A percentile compares a stretch with the other conserved stretches of the same genome.
phyloP scores from a whole-genome alignment of 2,888 invertebrate species.

The Isotomurus palustris region DNA sequence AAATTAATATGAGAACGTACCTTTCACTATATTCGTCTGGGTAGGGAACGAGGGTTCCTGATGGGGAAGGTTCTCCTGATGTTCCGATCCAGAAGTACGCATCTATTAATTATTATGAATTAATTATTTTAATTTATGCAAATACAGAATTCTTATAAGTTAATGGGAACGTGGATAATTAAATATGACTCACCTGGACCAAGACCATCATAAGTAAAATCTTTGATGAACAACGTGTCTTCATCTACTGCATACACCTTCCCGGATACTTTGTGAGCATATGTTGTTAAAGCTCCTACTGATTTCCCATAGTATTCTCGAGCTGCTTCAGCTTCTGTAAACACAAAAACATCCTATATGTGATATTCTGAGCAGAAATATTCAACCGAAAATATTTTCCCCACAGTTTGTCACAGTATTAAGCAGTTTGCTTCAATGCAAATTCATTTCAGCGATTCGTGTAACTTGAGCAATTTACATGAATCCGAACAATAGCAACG shows the following conservation, averaged over 20 bases:
- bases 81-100: slow-evolving; percentile 90
- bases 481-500: no score
- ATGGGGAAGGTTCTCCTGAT: slow-evolving; percentile 70
- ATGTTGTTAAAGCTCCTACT: slow-evolving; percentile 68
- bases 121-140: neutral
- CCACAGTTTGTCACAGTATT: neutral
- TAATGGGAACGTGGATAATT: neutral
- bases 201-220: slow-evolving; percentile 81
- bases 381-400: neutral
- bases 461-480: no score
- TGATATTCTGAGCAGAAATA: neutral
- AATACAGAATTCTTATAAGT: neutral
- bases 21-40: slow-evolving; percentile 76
- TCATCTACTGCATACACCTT: slow-evolving; percentile 84
- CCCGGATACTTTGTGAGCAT: slow-evolving; percentile 75
- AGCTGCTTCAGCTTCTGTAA: slow-evolving; percentile 18
- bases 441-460: no score
- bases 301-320: slow-evolving; percentile 65
- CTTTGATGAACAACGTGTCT: slow-evolving; percentile 77
- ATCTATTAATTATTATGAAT: slow-evolving; percentile 51
- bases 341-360: slow-evolving; percentile 4
- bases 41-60: slow-evolving; percentile 78
- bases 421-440: no score
- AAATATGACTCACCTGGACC: slow-evolving; percentile 57
- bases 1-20: slow-evolving; percentile 57